phyloP scores from a whole-genome alignment of 2,888 invertebrate species.

The Adelphocoris suturalis region DNA sequence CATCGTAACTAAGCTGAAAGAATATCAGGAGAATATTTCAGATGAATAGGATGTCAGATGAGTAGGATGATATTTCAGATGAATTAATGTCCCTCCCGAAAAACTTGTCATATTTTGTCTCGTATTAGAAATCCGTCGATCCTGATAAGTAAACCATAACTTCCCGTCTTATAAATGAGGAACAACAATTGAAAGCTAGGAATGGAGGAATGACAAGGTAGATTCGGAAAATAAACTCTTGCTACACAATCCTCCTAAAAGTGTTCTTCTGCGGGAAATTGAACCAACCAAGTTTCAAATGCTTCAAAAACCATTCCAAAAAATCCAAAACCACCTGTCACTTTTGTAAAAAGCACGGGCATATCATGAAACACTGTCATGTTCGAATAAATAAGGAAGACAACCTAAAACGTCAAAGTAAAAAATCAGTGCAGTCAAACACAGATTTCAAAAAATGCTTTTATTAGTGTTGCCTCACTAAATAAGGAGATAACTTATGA shows the following conservation, averaged over 20 bases:
- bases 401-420: not conserved
- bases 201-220: not conserved
- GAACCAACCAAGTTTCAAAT: not conserved
- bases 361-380: not conserved
- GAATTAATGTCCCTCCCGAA: not conserved
- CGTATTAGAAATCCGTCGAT: not conserved
- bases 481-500: not conserved
- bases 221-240: not conserved
- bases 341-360: conserved; percentile 13
- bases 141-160: not conserved
- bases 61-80: not conserved
- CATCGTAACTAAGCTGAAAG: conserved; percentile 26
- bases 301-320: not conserved
- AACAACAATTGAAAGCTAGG: not conserved
- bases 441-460: not conserved
- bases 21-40: not conserved
- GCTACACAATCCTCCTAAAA: not conserved
- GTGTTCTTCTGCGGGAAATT: not conserved
- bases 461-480: not conserved
- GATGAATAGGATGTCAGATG: too few relatives aligned
- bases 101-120: not conserved
- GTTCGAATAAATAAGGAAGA: not conserved
- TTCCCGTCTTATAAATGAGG: not conserved
- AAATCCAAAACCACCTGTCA: not conserved
- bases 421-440: not conserved